phyloP scores from a whole-genome alignment of 1,140 invertebrate genomes.

The Bombus sylvicola region DNA sequence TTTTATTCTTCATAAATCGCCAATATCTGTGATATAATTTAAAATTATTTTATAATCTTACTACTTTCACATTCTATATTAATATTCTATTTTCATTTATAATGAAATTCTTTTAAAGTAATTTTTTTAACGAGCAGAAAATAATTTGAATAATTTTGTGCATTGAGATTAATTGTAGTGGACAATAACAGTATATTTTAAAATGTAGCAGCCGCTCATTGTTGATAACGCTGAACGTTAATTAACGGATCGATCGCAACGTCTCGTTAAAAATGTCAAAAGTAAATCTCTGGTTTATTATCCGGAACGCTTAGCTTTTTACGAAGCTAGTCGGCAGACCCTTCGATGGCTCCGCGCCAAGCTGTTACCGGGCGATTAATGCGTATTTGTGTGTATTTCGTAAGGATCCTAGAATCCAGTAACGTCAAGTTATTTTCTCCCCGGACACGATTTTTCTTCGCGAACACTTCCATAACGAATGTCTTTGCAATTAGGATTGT shows the following conservation, averaged over 20 bases:
- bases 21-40: neutral
- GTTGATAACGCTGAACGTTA: constrained; percentile 26
- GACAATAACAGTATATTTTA: neutral
- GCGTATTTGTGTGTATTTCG: constrained; percentile 76
- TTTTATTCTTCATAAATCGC: no score
- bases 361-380: constrained; percentile 74
- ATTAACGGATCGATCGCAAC: constrained; percentile 74
- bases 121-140: no score
- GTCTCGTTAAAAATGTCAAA: constrained; percentile 70
- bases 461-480: constrained; percentile 8
- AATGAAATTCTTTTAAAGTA: no score
- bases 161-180: no score
- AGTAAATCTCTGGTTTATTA: constrained; percentile 79
- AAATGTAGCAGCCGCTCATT: neutral
- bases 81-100: no score
- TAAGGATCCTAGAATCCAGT: constrained; percentile 74
- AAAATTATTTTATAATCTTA: neutral
- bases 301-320: constrained; percentile 80
- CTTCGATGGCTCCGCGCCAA: constrained; percentile 80
- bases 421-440: constrained; percentile 19
- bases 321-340: constrained; percentile 66
- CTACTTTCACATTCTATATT: no score
- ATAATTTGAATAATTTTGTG: no score
- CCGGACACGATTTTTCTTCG: neutral
- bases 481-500: constrained; percentile 1